phyloP scores from a whole-genome alignment of 2,797 vertebrate genomes.

The Spinus pinus region DNA sequence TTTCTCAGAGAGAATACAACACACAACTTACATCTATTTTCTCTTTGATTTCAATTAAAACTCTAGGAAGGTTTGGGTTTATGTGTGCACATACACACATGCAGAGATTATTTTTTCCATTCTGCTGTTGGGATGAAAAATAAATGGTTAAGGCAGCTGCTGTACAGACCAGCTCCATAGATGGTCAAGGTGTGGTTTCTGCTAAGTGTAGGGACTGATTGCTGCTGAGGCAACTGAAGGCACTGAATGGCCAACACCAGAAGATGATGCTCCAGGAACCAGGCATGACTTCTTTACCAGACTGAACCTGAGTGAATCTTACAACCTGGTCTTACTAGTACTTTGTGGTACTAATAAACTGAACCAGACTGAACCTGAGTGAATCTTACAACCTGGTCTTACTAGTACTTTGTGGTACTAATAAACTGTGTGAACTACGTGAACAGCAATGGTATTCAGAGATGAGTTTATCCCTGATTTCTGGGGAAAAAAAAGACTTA shows the following conservation, averaged over 20 bases:
- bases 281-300: background rate
- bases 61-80: background rate
- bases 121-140: background rate
- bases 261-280: background rate
- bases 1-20: background rate
- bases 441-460: background rate
- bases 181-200: background rate
- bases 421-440: background rate
- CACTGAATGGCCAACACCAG: background rate
- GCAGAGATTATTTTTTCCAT: background rate
- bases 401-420: background rate
- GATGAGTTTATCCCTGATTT: background rate
- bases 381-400: background rate
- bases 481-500: background rate
- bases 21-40: background rate
- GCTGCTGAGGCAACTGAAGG: background rate
- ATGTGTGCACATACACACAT: fast-evolving
- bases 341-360: too few species aligned
- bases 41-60: background rate
- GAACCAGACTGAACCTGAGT: background rate
- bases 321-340: background rate
- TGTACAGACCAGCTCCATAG: background rate
- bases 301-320: background rate
- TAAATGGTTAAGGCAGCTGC: background rate
- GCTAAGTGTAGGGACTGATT: background rate